Conservation (phyloP, 1,140 invertebrate species). For the Oppia nitens region DNA sequence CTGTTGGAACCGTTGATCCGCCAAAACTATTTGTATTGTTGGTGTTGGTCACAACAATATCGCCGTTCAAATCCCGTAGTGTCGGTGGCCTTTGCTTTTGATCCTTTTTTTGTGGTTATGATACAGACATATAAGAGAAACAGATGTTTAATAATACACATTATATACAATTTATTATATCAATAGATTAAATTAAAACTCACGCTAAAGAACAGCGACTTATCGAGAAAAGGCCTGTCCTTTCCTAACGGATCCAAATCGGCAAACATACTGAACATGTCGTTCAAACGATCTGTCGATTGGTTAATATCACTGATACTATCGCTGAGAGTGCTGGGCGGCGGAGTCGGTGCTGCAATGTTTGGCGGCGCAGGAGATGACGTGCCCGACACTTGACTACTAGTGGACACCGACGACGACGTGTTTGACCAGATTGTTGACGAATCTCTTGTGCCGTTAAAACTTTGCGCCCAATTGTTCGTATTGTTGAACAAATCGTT, state of each 20-base stretch:
- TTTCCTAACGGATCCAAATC: conserved; percentile 72
- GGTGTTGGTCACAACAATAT: no score
- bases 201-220: conserved; percentile 65
- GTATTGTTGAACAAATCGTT: no score
- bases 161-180: background rate
- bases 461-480: no score
- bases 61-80: background rate
- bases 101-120: no score
- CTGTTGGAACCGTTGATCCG: no score
- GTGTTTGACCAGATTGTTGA: background rate
- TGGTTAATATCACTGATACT: background rate
- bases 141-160: background rate
- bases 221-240: conserved; percentile 76
- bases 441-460: background rate
- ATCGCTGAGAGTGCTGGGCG: background rate
- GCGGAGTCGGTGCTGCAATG: background rate
- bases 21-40: no score
- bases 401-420: background rate
- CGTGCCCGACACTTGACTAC: no score
- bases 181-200: background rate
- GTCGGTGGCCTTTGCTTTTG: background rate
- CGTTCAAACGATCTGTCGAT: background rate
- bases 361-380: background rate
- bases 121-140: no score
- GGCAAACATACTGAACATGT: conserved; percentile 57